These are phyloP conservation scores for Limenitis arthemis DNA, from an alignment of 2,888 invertebrate species.

Conservation along the genomic window DNA sequence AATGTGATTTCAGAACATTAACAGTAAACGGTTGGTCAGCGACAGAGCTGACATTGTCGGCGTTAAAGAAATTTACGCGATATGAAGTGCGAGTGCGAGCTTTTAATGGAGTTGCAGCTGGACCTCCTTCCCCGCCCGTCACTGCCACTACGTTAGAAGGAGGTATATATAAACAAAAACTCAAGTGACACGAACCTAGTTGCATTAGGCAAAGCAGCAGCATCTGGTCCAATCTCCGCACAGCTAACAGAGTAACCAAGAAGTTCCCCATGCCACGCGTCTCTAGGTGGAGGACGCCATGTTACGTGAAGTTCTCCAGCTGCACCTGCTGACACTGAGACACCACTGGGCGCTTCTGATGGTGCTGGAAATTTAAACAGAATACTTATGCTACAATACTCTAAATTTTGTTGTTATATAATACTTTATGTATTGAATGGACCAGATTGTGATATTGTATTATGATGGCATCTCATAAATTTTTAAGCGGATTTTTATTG, in stretches of 20 bases:
- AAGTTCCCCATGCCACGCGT: constrained; percentile 82
- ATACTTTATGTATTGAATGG: too few species aligned
- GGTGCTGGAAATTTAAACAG: constrained; percentile 61
- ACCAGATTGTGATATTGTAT: neutral
- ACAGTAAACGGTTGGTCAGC: constrained; percentile 82
- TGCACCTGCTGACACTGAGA: constrained; percentile 77
- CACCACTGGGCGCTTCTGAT: constrained; percentile 78
- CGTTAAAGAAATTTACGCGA: constrained; percentile 82
- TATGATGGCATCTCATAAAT: neutral
- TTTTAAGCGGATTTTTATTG: too few species aligned
- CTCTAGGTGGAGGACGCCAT: constrained; percentile 83
- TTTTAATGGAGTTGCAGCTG: constrained; percentile 85
- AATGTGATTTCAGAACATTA: constrained; percentile 64
- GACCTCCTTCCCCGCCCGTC: constrained; percentile 80
- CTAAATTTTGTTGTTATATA: too few species aligned
- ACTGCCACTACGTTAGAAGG: constrained; percentile 81
- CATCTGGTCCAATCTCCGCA: constrained; percentile 71
- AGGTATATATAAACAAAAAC: too few species aligned
- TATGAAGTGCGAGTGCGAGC: constrained; percentile 86
- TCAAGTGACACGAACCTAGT: constrained; percentile 41
- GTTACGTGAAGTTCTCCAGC: constrained; percentile 80
- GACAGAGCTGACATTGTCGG: constrained; percentile 74
- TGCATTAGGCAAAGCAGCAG: constrained; percentile 39
- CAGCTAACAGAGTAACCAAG: constrained; percentile 82
- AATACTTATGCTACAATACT: too few species aligned